phyloP scores from a whole-genome alignment of 2,113 vertebrate genomes.

The Rhineura floridana region DNA sequence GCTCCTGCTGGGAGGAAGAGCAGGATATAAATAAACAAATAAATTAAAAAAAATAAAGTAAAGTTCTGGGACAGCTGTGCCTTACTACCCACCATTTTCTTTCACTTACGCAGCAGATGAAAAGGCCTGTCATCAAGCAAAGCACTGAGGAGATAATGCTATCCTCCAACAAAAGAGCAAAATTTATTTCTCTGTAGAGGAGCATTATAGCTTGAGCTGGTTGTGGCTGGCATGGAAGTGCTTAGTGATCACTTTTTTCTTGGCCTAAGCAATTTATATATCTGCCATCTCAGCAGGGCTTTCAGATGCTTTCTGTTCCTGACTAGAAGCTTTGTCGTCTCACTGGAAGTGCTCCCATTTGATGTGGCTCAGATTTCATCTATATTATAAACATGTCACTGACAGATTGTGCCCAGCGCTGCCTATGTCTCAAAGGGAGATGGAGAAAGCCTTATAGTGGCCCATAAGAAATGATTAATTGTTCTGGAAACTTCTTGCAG shows the following conservation, averaged over 20 bases:
- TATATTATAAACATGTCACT: background rate
- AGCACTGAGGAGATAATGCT: too few species aligned
- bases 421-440: slow-evolving; percentile 4
- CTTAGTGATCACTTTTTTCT: background rate
- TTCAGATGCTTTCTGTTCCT: background rate
- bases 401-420: slow-evolving; percentile 17
- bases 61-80: too few species aligned
- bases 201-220: background rate
- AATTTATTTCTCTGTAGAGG: background rate
- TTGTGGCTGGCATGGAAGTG: background rate
- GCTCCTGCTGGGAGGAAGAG: too few species aligned
- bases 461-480: background rate
- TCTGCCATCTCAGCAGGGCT: background rate
- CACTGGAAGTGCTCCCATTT: slow-evolving; percentile 18
- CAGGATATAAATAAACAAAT: too few species aligned
- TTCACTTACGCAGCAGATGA: too few species aligned
- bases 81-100: too few species aligned
- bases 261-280: background rate
- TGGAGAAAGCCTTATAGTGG: background rate
- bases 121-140: too few species aligned
- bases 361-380: background rate
- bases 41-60: too few species aligned
- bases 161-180: background rate
- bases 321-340: accelerated
- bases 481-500: background rate